phyloP scores from a whole-genome alignment of 2,113 vertebrate species.

The Saguinus imperator region DNA sequence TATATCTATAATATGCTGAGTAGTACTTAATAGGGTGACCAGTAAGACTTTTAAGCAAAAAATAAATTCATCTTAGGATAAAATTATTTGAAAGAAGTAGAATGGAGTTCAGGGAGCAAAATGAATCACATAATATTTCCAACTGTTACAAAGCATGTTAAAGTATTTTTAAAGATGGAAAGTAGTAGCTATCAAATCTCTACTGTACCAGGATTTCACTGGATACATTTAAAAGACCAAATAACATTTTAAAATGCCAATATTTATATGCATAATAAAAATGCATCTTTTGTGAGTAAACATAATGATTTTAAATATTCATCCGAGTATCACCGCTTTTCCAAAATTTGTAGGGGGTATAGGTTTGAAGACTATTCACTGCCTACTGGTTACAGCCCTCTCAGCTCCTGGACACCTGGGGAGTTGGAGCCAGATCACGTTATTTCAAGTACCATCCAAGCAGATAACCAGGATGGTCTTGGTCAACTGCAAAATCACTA shows the following conservation, averaged over 20 bases:
- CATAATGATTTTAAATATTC: neutral
- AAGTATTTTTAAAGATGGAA: neutral
- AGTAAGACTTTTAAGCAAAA: constrained; percentile 1
- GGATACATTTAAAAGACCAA: neutral
- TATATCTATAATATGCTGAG: neutral
- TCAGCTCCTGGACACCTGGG: neutral
- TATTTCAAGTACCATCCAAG: neutral
- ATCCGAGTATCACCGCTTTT: neutral
- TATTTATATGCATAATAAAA: constrained; percentile 18
- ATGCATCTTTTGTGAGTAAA: neutral
- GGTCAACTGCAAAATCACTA: no score
- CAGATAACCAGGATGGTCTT: neutral
- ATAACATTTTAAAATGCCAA: neutral
- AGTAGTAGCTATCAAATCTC: neutral
- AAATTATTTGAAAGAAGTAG: neutral
- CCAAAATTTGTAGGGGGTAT: neutral
- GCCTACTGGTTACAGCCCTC: neutral
- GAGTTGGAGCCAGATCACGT: neutral
- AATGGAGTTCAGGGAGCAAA: neutral
- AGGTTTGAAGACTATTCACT: neutral
- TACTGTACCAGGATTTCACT: constrained; percentile 1
- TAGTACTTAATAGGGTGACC: constrained; percentile 15
- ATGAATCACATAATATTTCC: neutral
- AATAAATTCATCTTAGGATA: neutral
- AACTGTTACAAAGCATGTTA: constrained; percentile 20